Evolutionary conservation across 2,888 invertebrate species (phyloP), one percentile per base, ranked within the genome.

Genomic region (Andrena haemorrhoa): DNA sequence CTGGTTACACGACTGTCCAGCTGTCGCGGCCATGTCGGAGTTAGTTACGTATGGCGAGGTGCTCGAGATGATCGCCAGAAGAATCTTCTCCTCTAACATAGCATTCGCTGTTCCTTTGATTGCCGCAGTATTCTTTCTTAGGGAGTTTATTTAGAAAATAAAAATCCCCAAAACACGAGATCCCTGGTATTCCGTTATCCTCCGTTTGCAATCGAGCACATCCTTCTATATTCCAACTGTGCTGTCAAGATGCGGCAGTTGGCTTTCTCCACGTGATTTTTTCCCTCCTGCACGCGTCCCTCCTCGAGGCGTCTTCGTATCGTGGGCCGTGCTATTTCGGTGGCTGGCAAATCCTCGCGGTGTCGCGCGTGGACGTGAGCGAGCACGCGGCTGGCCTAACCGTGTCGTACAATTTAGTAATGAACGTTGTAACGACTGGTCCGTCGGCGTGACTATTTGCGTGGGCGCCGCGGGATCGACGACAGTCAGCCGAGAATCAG

Each of bases 21-120:
- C 88, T 89, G 89, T 89, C 89, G 86, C 56, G 61, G 63, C 58
- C 80, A 71, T 79, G 82, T 89, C 87, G 82, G 83, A 71, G 83
- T 73, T 66, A 74, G 83, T 83, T 74, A 83, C 86, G 20, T 74
- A 64, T 66, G 63, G 63, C 56, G 60, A 60, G 73, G n/a, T 71
- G 51, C 49, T 56, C 66, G 53, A 60, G 51, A 64, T 72, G 58
- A 70, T 69, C 69, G 47, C 29, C 60, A 60, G 56, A 58, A 75
- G 60, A 65, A 73, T 29, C 63, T 56, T 4, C 35, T 41, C 20
- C 31, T 51, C 60, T 41, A 12, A 49, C 79, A 31, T 20, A 16
- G 41, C 20, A 29, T 29, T 41, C 41, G 26, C 56, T 26, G 35
- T 26, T 53, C 20, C 41, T 41, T 16, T 16, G 12, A 41, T 41